Conservation (phyloP, 2,113 vertebrate genomes). For the Paramormyrops kingsleyae region DNA sequence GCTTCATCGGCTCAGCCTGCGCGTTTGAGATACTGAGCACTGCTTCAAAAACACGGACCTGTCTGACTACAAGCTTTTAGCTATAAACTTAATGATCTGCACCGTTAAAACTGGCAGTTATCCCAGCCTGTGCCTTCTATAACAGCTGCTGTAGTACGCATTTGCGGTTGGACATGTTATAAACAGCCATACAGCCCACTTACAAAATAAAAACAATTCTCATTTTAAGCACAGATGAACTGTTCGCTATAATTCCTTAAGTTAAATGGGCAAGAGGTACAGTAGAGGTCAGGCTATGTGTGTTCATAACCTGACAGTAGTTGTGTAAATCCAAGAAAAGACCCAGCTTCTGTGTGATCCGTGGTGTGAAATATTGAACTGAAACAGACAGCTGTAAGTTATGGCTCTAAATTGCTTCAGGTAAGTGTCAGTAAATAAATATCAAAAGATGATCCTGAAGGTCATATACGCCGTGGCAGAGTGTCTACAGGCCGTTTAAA, state of each 20-base stretch:
- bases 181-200: not conserved
- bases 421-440: not conserved
- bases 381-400: not conserved
- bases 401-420: not conserved
- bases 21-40: not conserved
- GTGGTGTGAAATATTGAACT: not conserved
- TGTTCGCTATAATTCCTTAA: not conserved
- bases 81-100: not conserved
- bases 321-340: not conserved
- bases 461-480: not conserved
- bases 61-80: not conserved
- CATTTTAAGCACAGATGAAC: not conserved
- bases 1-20: not conserved
- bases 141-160: not conserved
- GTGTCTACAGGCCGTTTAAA: not conserved
- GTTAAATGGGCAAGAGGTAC: not conserved
- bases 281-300: not conserved
- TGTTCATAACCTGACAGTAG: not conserved
- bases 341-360: not conserved
- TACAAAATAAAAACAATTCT: not conserved
- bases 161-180: not conserved
- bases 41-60: not conserved
- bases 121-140: not conserved
- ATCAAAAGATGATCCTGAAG: not conserved
- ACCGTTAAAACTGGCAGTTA: not conserved